Base-by-base conservation (phyloP, 2,797 vertebrate species). In the Nothura maculosa region DNA sequence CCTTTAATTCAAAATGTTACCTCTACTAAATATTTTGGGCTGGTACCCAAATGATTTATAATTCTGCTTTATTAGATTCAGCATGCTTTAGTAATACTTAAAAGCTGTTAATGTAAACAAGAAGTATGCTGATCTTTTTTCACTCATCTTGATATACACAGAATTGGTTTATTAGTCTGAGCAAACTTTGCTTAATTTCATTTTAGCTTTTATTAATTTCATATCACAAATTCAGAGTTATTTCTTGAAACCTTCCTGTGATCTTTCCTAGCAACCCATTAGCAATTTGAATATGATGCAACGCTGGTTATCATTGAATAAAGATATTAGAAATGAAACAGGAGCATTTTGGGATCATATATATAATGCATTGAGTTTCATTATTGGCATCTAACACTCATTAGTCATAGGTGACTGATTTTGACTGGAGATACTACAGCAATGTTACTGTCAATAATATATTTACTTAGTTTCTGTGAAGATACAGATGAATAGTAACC, bases 41-140 rank as follows among this genome's bases (percentile, higher is more conserved):
- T 92, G 22, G 5, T 75, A 73, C 54, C 81, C 73, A 75, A 76
- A 81, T 78, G 87, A 89, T 20, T 89, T 89, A 91, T 85, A 85
- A 55, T 55, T 94, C 42, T 82, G 54, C 64, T 80, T 81, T 45
- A 80, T 57, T 83, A 61, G 19, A 74, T 90, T 72, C 73, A 73
- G 6, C 4, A 66, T 89, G 50, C 93, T 87, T 84, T 73, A 89
- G 42, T 77, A 68, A 38, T 77, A 68, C n/a, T 87, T 87, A 75
- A 84, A 88, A 90, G 8, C 34, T 93, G 48, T 82, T 87, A 43
- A 28, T 20, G 36, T 68, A 73, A 66, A 21, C 38, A 66, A 75
- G 72, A 85, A 92, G 73, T 48, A 87, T n/a, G 24, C 25, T 81
- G 25, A 25, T 85, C 20, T 79, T 83, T 85, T 79, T 58, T 13